Evolutionary conservation across 2,113 vertebrate species (phyloP), one percentile per base, ranked within the genome.

Genomic region (Cyrtonyx montezumae): DNA sequence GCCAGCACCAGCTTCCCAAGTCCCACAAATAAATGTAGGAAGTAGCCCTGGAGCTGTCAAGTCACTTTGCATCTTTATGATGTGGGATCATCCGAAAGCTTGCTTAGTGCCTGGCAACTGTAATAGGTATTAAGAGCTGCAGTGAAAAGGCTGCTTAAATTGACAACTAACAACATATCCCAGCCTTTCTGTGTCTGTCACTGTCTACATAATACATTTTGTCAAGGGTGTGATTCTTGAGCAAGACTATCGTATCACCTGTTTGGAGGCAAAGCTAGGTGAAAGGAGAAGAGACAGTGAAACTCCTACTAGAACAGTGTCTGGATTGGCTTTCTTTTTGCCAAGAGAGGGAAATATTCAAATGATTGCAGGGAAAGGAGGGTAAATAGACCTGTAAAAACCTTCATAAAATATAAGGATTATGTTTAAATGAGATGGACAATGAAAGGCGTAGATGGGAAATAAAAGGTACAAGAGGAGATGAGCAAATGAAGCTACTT

Each of bases 81-180:
- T n/a, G 61, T 36, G 80, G 91, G 66, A 90, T 95, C 92, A 91
- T 85, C 76, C 0, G 0, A 76, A 88, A 70, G 79, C 90, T 91
- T 37, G 91, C 84, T 94, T 77, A 65, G 73, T 53, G 93, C 93
- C 90, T 91, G 94, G 95, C 92, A 96, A 84, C 88, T 3, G 0
- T 76, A 86, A 88, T 68, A 68, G 77, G 77, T 90, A 90, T 81
- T 84, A 79, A 91, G 51, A 86, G 80, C 69, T 55, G 30, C 83
- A 48, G 76, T 7, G 69, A 75, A 94, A 80, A 90, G 84, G 88
- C 56, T 71, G 79, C 77, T 95, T 75, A 36, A 71, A 65, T 32
- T 79, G 92, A 90, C 86, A 91, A n/a, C 19, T 73, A 71, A 56
- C 80, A 84, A 30, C 80, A 42, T 32, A 43, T 11, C 13, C 43